These are phyloP conservation scores for Drosophila borborema DNA, from an alignment of 2,888 invertebrate species.

Conservation along the genomic window DNA sequence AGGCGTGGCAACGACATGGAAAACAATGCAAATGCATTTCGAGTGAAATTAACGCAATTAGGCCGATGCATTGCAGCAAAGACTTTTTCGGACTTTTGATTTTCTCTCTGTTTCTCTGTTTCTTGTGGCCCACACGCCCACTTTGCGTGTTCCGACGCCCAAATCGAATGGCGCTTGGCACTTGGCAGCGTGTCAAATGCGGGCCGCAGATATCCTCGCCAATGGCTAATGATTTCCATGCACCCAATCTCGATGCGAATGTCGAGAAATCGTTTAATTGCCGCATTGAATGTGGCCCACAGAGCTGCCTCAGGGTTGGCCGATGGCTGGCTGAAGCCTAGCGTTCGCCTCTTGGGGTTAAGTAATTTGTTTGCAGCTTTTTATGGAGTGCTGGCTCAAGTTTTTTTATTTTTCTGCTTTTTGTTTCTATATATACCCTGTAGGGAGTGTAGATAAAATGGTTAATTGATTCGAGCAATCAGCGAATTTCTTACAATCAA, in stretches of 20 bases:
- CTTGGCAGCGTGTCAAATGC: constrained; percentile 71
- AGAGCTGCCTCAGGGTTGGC: background rate
- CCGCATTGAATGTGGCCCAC: constrained; percentile 48
- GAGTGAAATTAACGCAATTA: constrained; percentile 80
- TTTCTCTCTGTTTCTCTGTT: background rate
- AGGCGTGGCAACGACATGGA: constrained; percentile 43
- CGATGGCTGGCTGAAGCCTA: constrained; percentile 15
- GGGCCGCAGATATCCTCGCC: background rate
- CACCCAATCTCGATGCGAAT: constrained; percentile 19
- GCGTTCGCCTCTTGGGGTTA: constrained; percentile 12
- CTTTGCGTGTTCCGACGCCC: constrained; percentile 60
- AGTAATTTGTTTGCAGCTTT: constrained; percentile 40
- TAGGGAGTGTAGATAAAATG: background rate
- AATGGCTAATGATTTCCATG: constrained; percentile 6
- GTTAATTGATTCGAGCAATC: background rate
- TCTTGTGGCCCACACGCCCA: constrained; percentile 31
- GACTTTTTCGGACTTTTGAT: background rate
- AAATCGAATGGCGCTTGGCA: constrained; percentile 63
- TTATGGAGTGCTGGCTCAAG: constrained; percentile 43
- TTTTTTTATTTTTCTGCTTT: constrained; percentile 5
- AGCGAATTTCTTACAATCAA: too few relatives aligned
- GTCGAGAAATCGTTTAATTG: constrained; percentile 52
- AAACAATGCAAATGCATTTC: constrained; percentile 55
- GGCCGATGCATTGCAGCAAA: constrained; percentile 55
- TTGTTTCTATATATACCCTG: constrained; percentile 9